Conservation (phyloP, 2,888 invertebrate genomes). For the Autographa gamma region DNA sequence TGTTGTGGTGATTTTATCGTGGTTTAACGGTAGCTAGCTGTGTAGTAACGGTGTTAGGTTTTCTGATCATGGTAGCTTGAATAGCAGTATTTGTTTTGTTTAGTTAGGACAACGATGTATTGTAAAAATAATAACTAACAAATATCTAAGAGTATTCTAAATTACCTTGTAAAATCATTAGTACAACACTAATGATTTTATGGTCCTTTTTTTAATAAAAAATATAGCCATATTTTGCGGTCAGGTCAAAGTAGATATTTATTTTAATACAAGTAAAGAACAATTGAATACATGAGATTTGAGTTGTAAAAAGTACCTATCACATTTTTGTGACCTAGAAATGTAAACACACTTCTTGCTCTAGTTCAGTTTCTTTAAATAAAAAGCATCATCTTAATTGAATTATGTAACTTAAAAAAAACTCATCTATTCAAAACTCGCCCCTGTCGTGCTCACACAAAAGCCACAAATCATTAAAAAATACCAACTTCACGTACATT, state of each 20-base stretch:
- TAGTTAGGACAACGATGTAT: no score
- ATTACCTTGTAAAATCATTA: no score
- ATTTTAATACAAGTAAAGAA: no score
- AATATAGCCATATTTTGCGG: no score
- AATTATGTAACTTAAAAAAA: neutral
- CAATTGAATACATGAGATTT: no score
- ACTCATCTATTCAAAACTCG: neutral
- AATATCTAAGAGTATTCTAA: no score
- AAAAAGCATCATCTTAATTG: neutral
- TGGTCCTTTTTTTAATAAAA: no score
- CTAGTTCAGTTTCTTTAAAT: neutral
- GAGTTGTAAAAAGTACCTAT: no score
- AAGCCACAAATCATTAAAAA: neutral
- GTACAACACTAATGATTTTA: no score
- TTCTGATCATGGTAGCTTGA: neutral
- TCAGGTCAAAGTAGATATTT: no score
- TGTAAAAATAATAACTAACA: no score
- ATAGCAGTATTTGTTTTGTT: neutral
- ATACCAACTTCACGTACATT: conserved; percentile 1
- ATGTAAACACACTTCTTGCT: neutral
- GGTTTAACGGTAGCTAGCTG: neutral
- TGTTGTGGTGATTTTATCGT: conserved; percentile 4
- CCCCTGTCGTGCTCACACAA: neutral
- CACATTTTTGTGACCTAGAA: neutral
- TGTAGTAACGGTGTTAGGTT: neutral